Base-by-base conservation (phyloP, 2,797 vertebrate genomes). In the Crocodylus rhombifer region DNA sequence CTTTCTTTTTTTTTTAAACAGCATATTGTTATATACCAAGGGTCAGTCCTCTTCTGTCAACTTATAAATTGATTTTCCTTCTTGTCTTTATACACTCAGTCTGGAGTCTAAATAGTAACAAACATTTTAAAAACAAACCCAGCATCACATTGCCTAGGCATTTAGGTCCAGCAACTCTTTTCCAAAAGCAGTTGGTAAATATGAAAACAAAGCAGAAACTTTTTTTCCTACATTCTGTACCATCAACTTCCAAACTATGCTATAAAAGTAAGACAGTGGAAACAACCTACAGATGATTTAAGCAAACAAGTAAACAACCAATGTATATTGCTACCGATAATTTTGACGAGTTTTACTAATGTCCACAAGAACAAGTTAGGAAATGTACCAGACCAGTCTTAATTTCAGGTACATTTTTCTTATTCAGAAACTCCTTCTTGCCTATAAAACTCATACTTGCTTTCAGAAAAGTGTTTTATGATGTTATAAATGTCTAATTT, bases 391-490 rank as follows among this genome's bases (percentile, higher is more conserved):
- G 42, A 42, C 8, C 42, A 42, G 42, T 42, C 42, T 42, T 42
- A 42, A 42, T 8, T 42, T 42, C 42, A 42, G 42, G 42, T 51
- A 51, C 42, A 51, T 79, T 61, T 63, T 4, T 25, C 71, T 82
- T 76, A 82, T 10, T 36, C 6, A 84, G 78, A 87, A 89, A 82
- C 14, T 90, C 25, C 3, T 80, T 62, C 85, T 79, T 73, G 77
- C 23, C 56, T 64, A 18, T 56, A 82, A 2, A 83, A 62, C 5
- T 56, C 67, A 36, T 1, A 5, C 7, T 17, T 75, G 14, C n/a
- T 88, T 91, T 88, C 83, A 84, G 64, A 76, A 83, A 51, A 65
- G 58, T 23, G 9, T 8, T 82, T 91, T 65, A 73, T 82, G 86
- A 69, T 5, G 0, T 65, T 74, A 82, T 4, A 76, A 82, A 87